A percentile compares a stretch with the other conserved stretches of the same genome.
Evolutionary conservation across 1,140 invertebrate genomes (phyloP).

Genomic region (Choristoneura fumiferana): DNA sequence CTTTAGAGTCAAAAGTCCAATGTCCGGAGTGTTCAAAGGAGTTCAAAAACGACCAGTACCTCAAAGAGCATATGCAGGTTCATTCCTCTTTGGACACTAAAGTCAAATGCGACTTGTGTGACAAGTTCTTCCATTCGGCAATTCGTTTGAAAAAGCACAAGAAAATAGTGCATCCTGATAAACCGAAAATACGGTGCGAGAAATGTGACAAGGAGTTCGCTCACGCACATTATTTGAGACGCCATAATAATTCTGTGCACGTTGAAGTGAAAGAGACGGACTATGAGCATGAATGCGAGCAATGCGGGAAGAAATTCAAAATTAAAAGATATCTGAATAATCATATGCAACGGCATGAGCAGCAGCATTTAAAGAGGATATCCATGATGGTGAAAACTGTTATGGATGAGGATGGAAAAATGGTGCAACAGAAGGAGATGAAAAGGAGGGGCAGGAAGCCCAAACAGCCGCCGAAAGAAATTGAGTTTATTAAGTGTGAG

Average conservation of each 20-base stretch:
- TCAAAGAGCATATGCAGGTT: conserved; percentile 69
- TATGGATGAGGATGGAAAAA: conserved; percentile 46
- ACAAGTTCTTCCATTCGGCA: conserved; percentile 65
- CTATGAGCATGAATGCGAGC: conserved; percentile 57
- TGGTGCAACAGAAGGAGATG: conserved; percentile 7
- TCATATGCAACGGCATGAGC: conserved; percentile 63
- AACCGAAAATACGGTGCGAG: conserved; percentile 63
- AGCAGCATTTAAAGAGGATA: conserved; percentile 68
- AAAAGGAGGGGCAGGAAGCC: conserved; percentile 45
- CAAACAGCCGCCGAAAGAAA: conserved; percentile 45
- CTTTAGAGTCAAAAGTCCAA: conserved; percentile 65
- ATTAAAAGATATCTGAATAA: conserved; percentile 63
- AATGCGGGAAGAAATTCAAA: conserved; percentile 70
- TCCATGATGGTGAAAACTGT: conserved; percentile 69
- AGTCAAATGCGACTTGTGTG: conserved; percentile 65
- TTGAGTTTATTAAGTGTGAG: conserved; percentile 71
- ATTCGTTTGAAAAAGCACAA: conserved; percentile 69
- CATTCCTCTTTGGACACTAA: conserved; percentile 61
- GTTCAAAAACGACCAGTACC: conserved; percentile 70
- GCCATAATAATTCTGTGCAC: conserved; percentile 65
- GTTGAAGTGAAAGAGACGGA: conserved; percentile 59
- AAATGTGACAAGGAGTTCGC: conserved; percentile 70
- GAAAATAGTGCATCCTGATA: conserved; percentile 65
- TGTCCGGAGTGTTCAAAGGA: conserved; percentile 68
- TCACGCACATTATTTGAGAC: conserved; percentile 58